Evolutionary conservation across 2,113 vertebrate species (phyloP).

Genomic region (Craseonycteris thonglongyai): DNA sequence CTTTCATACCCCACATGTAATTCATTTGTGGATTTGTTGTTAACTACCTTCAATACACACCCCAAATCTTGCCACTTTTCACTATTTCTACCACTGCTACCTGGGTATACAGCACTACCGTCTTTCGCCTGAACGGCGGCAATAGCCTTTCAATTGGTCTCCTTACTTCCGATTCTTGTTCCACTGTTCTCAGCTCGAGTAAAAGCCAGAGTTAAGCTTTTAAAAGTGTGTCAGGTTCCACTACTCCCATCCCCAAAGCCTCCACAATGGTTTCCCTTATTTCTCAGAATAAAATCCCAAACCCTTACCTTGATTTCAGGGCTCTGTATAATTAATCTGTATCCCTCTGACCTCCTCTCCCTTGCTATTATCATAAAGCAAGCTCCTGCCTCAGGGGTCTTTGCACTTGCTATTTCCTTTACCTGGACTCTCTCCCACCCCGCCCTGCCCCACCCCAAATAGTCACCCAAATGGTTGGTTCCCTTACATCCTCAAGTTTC

Average conservation of each 20-base stretch:
- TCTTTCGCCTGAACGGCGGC: accelerated
- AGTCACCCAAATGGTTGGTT: background rate
- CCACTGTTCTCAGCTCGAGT: background rate
- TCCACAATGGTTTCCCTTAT: background rate
- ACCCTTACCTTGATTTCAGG: background rate
- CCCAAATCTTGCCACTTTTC: background rate
- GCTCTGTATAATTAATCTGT: background rate
- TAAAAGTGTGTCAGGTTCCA: background rate
- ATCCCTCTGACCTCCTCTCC: background rate
- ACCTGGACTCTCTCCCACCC: background rate
- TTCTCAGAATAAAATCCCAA: background rate
- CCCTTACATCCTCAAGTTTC: background rate
- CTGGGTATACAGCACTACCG: accelerated
- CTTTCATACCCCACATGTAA: background rate
- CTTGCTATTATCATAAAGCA: background rate
- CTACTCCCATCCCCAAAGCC: background rate
- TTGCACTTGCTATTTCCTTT: background rate
- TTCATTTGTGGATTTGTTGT: background rate
- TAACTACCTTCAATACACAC: background rate
- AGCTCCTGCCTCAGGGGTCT: background rate
- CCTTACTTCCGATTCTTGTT: background rate
- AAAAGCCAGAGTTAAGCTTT: background rate
- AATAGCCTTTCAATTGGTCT: background rate
- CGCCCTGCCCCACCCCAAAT: background rate
- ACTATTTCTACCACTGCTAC: background rate